Conservation (phyloP, 2,797 vertebrate species). For the Acanthurus tractus region DNA sequence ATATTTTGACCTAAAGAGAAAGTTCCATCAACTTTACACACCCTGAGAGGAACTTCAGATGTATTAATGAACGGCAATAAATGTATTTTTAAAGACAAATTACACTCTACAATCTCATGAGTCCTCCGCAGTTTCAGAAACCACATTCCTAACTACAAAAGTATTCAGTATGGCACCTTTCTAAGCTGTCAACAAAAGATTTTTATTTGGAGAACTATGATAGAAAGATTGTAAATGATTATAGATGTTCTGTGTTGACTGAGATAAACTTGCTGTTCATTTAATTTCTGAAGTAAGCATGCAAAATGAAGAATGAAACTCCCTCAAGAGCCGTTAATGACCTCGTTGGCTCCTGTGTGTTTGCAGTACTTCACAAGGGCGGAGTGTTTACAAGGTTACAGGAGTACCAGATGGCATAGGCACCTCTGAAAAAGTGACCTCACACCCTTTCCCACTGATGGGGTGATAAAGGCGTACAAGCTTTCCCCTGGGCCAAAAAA, state of each 20-base stretch:
- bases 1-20: conserved; percentile 9
- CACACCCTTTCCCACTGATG: conserved; percentile 69
- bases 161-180: neutral
- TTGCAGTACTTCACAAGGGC: conserved; percentile 25
- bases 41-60: neutral
- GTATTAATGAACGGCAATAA: no score
- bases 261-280: conserved; percentile 8
- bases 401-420: conserved; percentile 65
- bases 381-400: conserved; percentile 35
- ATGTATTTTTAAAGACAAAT: no score
- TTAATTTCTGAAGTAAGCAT: neutral
- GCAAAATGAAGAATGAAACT: conserved; percentile 17
- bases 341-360: conserved; percentile 42
- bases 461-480: conserved; percentile 73
- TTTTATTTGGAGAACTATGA: conserved; percentile 20
- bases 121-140: neutral
- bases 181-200: conserved; percentile 22
- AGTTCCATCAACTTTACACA: neutral
- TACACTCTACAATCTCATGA: neutral
- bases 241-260: neutral
- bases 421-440: conserved; percentile 68
- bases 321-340: conserved; percentile 20
- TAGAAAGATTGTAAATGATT: conserved; percentile 8
- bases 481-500: conserved; percentile 56
- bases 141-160: conserved; percentile 16